These are phyloP conservation scores for Gastrophryne carolinensis DNA, from an alignment of 2,797 vertebrate species.

Conservation along the genomic window DNA sequence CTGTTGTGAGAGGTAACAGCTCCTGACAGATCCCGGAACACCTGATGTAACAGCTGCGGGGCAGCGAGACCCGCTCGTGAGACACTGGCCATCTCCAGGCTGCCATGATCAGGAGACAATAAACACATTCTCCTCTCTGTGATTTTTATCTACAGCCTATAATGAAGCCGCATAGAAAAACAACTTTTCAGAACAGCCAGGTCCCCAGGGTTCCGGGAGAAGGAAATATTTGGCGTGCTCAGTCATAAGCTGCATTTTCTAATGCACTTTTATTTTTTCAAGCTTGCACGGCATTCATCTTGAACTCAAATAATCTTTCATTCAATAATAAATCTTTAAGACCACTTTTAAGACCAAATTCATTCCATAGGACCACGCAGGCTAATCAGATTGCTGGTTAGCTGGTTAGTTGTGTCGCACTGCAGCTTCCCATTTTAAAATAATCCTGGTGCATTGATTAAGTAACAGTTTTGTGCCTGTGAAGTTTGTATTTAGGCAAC, in stretches of 20 bases:
- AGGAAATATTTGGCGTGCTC: not conserved
- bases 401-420: too few relatives aligned
- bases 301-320: too few relatives aligned
- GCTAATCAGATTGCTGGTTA: too few relatives aligned
- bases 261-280: too few relatives aligned
- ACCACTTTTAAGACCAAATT: too few relatives aligned
- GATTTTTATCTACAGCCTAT: constrained; percentile 29
- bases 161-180: constrained; percentile 28
- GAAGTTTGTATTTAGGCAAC: not conserved
- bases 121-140: constrained; percentile 36
- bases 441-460: not conserved
- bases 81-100: not conserved
- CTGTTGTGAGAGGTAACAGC: constrained; percentile 35
- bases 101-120: not conserved
- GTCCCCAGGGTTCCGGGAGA: not conserved
- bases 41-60: constrained; percentile 38
- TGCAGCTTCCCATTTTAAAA: too few relatives aligned
- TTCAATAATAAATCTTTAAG: too few relatives aligned
- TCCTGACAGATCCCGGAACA: constrained; percentile 32
- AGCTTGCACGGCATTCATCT: too few relatives aligned
- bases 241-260: not conserved
- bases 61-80: not conserved
- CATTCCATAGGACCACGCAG: too few relatives aligned
- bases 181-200: constrained; percentile 9
- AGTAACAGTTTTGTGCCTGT: too few relatives aligned